Evolutionary conservation across 2,888 invertebrate genomes (phyloP).

Genomic region (Ecdyonurus torrentis): DNA sequence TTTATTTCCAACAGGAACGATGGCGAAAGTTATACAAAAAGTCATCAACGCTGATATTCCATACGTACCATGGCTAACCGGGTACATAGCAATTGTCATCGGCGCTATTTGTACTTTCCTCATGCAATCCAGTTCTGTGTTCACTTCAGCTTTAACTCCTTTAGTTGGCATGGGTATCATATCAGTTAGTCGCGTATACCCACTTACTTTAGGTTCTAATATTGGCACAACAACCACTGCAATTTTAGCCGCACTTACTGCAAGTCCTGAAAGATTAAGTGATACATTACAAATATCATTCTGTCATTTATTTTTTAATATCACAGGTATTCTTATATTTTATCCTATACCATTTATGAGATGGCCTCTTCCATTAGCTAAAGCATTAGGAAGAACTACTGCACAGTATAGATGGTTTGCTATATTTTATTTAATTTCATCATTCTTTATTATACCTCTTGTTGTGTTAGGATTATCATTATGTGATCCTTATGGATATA

Average conservation of each 20-base stretch:
- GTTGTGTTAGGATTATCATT: slow-evolving; percentile 22
- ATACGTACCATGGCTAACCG: slow-evolving; percentile 29
- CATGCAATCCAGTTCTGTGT: slow-evolving; percentile 37
- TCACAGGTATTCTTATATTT: slow-evolving; percentile 32
- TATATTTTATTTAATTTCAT: slow-evolving; percentile 26
- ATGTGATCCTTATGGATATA: slow-evolving; percentile 17
- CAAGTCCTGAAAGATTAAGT: not conserved
- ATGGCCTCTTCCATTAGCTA: slow-evolving; percentile 30
- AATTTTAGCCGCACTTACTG: slow-evolving; percentile 14
- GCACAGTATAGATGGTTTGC: slow-evolving; percentile 38
- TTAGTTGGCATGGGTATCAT: slow-evolving; percentile 33
- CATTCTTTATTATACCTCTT: slow-evolving; percentile 23
- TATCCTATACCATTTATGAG: slow-evolving; percentile 34
- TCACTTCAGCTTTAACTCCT: slow-evolving; percentile 38
- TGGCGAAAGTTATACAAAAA: slow-evolving; percentile 24
- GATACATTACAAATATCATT: slow-evolving; percentile 28
- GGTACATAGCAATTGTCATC: slow-evolving; percentile 32
- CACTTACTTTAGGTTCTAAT: slow-evolving; percentile 35
- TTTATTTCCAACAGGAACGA: slow-evolving; percentile 23
- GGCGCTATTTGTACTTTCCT: slow-evolving; percentile 34
- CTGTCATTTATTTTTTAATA: slow-evolving; percentile 37
- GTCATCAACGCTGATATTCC: slow-evolving; percentile 28
- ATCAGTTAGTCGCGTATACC: slow-evolving; percentile 34
- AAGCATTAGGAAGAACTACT: slow-evolving; percentile 31
- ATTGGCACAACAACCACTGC: slow-evolving; percentile 38